phyloP scores from a whole-genome alignment of 2,797 vertebrate genomes.

The Sandelia bainsii region DNA sequence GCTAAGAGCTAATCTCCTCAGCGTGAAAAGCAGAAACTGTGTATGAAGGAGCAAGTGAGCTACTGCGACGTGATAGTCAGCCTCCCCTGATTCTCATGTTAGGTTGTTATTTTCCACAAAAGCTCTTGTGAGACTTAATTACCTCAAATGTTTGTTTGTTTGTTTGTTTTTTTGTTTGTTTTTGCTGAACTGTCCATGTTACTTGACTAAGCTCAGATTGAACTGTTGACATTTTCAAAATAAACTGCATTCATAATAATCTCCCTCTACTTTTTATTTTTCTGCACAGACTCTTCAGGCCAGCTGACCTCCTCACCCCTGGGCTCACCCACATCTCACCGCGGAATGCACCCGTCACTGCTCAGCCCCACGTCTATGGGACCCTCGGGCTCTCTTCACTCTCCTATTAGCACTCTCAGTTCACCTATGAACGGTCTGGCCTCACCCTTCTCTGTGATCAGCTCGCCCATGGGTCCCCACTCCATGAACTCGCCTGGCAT shows the following conservation, averaged over 20 bases:
- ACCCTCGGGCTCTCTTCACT: constrained; percentile 92
- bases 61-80: not conserved
- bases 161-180: not conserved
- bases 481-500: constrained; percentile 93
- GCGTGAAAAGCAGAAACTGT: constrained; percentile 16
- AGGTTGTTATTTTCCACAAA: constrained; percentile 22
- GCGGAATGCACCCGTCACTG: constrained; percentile 93
- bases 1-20: constrained; percentile 26
- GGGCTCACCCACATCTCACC: constrained; percentile 89
- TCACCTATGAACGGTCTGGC: constrained; percentile 94
- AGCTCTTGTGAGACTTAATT: constrained; percentile 16
- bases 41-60: not conserved
- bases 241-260: not conserved
- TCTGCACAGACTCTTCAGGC: constrained; percentile 89
- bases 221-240: no score
- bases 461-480: constrained; percentile 94
- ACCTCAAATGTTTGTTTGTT: constrained; percentile 10
- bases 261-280: not conserved
- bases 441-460: constrained; percentile 97
- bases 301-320: constrained; percentile 91
- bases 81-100: not conserved
- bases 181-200: constrained; percentile 29
- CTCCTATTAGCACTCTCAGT: constrained; percentile 92
- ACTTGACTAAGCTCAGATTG: no score
- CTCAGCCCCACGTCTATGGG: constrained; percentile 89